phyloP scores from a whole-genome alignment of 2,113 vertebrate genomes.

The Engraulis encrasicolus region DNA sequence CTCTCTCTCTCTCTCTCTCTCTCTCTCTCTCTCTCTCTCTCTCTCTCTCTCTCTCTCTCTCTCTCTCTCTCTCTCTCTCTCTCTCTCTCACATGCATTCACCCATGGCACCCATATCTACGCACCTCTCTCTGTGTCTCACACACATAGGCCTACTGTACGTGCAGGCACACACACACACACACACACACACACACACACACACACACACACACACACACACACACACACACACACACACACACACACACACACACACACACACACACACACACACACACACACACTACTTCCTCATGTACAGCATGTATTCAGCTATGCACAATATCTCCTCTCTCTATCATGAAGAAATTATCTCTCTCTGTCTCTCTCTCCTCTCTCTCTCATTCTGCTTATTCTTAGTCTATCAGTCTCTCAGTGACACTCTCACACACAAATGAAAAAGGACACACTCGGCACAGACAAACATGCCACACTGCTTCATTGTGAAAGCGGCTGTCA shows the following conservation, averaged over 20 bases:
- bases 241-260: not conserved
- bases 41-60: no score
- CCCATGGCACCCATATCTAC: slow-evolving; percentile 16
- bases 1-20: not conserved
- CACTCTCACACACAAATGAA: slow-evolving; percentile 4
- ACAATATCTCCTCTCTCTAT: no score
- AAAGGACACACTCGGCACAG: not conserved
- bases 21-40: no score
- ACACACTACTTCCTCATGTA: not conserved
- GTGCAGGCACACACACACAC: not conserved
- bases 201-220: not conserved
- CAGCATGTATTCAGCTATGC: no score
- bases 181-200: slow-evolving; percentile 12
- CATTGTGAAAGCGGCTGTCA: not conserved
- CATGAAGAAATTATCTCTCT: no score
- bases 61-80: not conserved
- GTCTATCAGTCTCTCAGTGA: no score
- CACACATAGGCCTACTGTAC: not conserved
- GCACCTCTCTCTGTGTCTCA: not conserved
- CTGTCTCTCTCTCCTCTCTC: no score
- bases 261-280: not conserved
- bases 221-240: not conserved
- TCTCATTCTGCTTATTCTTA: no score
- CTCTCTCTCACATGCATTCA: not conserved
- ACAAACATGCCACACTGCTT: not conserved